These are phyloP conservation scores for Spisula subtruncata DNA, from an alignment of 2,888 invertebrate species.

Conservation along the genomic window DNA sequence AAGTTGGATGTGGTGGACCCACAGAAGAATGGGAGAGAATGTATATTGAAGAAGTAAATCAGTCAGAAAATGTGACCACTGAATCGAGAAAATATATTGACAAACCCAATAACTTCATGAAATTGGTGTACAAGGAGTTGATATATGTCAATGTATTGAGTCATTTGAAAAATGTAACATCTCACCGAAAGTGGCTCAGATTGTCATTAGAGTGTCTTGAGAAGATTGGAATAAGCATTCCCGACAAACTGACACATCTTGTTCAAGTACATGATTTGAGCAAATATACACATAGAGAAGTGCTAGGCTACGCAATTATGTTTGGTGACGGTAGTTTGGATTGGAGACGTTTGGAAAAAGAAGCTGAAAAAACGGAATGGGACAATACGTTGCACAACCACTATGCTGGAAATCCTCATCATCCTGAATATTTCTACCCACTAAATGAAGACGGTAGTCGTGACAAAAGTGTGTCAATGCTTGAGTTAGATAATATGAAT, in stretches of 20 bases:
- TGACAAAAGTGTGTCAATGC: conserved; percentile 44
- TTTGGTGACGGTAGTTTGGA: conserved; percentile 57
- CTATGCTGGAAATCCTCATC: conserved; percentile 65
- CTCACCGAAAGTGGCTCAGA: conserved; percentile 65
- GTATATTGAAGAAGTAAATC: conserved; percentile 44
- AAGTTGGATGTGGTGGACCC: conserved; percentile 56
- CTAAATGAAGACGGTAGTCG: conserved; percentile 44
- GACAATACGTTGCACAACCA: conserved; percentile 56
- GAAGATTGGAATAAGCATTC: conserved; percentile 54
- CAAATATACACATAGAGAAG: conserved; percentile 64
- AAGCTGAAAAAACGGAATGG: conserved; percentile 64
- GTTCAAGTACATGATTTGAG: conserved; percentile 64
- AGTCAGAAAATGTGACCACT: not conserved
- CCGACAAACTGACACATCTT: conserved; percentile 48
- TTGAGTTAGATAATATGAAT: conserved; percentile 37
- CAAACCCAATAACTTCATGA: not conserved
- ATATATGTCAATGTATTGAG: conserved; percentile 48
- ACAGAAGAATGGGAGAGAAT: conserved; percentile 54
- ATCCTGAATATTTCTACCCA: conserved; percentile 70
- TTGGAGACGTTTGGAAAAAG: conserved; percentile 48
- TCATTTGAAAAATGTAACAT: conserved; percentile 55
- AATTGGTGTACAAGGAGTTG: conserved; percentile 45
- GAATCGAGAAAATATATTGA: not conserved
- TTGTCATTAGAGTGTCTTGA: conserved; percentile 39
- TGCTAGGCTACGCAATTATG: conserved; percentile 68